phyloP scores from a whole-genome alignment of 2,888 invertebrate species.

The Drosophila emarginata region DNA sequence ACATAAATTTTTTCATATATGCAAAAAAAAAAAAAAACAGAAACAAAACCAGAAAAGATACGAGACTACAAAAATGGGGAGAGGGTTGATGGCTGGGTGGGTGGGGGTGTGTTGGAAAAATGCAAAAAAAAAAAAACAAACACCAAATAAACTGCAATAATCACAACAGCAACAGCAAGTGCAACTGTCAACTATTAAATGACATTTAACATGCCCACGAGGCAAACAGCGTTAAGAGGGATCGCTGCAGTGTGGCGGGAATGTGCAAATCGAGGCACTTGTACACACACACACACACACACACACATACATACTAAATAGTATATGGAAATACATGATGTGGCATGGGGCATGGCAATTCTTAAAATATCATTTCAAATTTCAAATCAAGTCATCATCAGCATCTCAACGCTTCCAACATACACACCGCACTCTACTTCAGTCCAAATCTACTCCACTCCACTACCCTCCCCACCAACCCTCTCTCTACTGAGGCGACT shows the following conservation, averaged over 20 bases:
- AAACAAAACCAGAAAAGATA: constrained; percentile 15
- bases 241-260: background rate
- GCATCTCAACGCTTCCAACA: constrained; percentile 21
- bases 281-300: constrained; percentile 5
- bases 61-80: background rate
- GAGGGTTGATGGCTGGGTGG: too few species aligned
- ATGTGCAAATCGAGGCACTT: constrained; percentile 12
- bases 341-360: constrained; percentile 59
- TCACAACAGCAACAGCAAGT: constrained; percentile 58
- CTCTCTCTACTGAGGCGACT: background rate
- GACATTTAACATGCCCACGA: constrained; percentile 80
- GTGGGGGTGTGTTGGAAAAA: too few species aligned
- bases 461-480: too few species aligned
- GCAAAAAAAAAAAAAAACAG: constrained; percentile 36
- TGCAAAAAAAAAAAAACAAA: background rate
- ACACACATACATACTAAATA: constrained; percentile 10
- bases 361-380: constrained; percentile 75
- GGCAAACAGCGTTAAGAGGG: constrained; percentile 21
- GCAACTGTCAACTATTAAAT: constrained; percentile 81
- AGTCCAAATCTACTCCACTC: background rate
- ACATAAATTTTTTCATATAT: constrained; percentile 63
- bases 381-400: constrained; percentile 72
- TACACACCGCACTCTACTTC: background rate
- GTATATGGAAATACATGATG: constrained; percentile 26
- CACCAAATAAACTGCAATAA: constrained; percentile 62